Evolutionary conservation across 2,888 invertebrate species (phyloP), one percentile per base, ranked within the genome.

Genomic region (Hipparchia semele): DNA sequence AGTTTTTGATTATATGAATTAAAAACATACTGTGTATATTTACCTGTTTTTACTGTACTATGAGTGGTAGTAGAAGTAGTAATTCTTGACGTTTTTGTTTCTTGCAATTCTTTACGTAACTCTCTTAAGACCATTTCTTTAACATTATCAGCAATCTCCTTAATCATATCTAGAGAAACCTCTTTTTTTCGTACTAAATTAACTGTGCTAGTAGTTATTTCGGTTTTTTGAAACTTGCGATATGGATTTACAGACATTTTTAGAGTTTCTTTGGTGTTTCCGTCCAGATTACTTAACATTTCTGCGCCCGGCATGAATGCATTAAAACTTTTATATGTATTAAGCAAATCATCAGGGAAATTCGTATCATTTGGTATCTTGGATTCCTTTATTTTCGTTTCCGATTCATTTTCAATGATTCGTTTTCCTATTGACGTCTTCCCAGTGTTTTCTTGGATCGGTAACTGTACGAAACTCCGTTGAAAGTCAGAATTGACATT

Each of bases 121-220:
- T 91, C 90, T 67, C 83, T 85, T 56, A 91, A 78, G 7, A 92
- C 82, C 56, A 87, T 82, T 12, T 79, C 81, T 78, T 89, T 91
- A 0, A 92, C 84, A 71, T 80, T 87, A 72, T 89, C 85, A 56
- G 87, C 88, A 68, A 92, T 88, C 76, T 86, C 82, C 74, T 84
- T 84, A 9, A 91, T 83, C 7, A 88, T 70, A 56, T 77, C 71
- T 9, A 73, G 73, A 61, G 78, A 70, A 68, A 78, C 54, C 2
- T 51, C 10, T 5, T 33, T 2, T 53, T 33, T 56, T 6, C 10
- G 58, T 6, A 56, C 51, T n/a, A 53, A 6, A 65, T 72, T 72
- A 33, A 46, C n/a, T 10, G 39, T 39, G 12, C 6, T 53, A 33
- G 56, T 69, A 67, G 33, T 51, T 10, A 46, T 58, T 60, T 71